Conservation (phyloP, 2,888 invertebrate species). For the Brachycybe producta region DNA sequence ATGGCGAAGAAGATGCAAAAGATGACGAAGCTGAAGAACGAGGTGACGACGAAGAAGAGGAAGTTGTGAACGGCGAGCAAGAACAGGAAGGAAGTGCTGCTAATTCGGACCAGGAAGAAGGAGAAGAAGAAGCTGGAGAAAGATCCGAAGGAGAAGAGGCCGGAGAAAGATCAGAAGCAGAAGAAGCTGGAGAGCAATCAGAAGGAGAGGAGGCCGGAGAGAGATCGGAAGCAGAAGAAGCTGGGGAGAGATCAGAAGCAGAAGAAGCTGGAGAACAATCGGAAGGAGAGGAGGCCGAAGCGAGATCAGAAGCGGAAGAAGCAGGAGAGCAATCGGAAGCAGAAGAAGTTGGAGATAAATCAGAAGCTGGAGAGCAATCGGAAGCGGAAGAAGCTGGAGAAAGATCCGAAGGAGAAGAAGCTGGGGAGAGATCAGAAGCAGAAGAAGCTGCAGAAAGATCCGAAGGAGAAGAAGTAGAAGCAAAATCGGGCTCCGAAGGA, state of each 20-base stretch:
- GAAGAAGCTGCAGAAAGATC: background rate
- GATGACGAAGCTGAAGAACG: slow-evolving; percentile 19
- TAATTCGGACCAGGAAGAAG: slow-evolving; percentile 4
- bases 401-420: slow-evolving; percentile 5
- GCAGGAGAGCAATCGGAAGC: slow-evolving; percentile 5
- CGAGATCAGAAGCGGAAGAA: slow-evolving; percentile 1
- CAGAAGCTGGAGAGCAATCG: slow-evolving; percentile 1
- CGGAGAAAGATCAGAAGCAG: background rate
- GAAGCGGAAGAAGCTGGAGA: slow-evolving; percentile 4
- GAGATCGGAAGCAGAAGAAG: background rate
- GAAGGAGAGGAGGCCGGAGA: background rate
- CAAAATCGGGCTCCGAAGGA: background rate
- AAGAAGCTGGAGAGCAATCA: background rate
- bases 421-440: background rate
- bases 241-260: background rate
- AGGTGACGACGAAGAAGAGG: too few species aligned
- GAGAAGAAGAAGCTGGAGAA: background rate
- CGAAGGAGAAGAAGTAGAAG: background rate
- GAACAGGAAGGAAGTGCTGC: background rate
- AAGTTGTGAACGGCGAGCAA: slow-evolving; percentile 10
- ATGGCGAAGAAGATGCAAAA: slow-evolving; percentile 18
- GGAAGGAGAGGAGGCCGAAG: slow-evolving; percentile 4
- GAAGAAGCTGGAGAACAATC: slow-evolving; percentile 6
- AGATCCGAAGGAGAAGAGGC: background rate
- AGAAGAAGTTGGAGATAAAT: background rate